These are phyloP conservation scores for Cephus spinipes DNA, from an alignment of 2,888 invertebrate genomes.

Conservation along the genomic window DNA sequence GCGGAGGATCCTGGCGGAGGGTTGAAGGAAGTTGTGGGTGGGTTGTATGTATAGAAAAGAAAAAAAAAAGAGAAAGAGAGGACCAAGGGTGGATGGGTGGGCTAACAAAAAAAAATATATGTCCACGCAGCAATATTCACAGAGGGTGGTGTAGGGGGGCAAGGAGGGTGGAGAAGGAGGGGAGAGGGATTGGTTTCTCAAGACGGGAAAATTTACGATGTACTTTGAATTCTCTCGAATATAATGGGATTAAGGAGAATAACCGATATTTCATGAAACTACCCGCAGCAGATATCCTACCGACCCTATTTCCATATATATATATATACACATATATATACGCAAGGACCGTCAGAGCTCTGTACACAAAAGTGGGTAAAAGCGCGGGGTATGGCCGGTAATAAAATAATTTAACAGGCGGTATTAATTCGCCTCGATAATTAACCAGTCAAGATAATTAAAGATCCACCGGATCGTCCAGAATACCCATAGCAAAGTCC, in stretches of 20 bases:
- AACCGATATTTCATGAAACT: neutral
- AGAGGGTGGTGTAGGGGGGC: conserved; percentile 9
- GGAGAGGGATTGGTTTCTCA: neutral
- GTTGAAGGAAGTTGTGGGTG: neutral
- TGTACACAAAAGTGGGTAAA: neutral
- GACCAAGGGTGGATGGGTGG: neutral
- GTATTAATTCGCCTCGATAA: neutral
- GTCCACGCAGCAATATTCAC: neutral
- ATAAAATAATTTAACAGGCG: neutral
- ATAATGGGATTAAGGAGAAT: neutral
- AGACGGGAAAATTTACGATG: neutral
- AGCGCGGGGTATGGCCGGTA: neutral
- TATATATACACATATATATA: neutral
- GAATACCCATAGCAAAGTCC: neutral
- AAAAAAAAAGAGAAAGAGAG: conserved; percentile 10
- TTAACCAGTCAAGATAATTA: neutral
- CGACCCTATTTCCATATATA: neutral
- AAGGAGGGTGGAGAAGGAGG: neutral
- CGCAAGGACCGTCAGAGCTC: neutral
- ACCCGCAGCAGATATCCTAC: neutral
- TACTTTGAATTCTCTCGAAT: neutral
- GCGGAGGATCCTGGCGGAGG: neutral
- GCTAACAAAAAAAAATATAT: neutral
- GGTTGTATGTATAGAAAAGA: conserved; percentile 12
- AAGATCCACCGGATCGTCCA: neutral